phyloP scores from a whole-genome alignment of 2,113 vertebrate genomes.

The Marcusenius ussheri region DNA sequence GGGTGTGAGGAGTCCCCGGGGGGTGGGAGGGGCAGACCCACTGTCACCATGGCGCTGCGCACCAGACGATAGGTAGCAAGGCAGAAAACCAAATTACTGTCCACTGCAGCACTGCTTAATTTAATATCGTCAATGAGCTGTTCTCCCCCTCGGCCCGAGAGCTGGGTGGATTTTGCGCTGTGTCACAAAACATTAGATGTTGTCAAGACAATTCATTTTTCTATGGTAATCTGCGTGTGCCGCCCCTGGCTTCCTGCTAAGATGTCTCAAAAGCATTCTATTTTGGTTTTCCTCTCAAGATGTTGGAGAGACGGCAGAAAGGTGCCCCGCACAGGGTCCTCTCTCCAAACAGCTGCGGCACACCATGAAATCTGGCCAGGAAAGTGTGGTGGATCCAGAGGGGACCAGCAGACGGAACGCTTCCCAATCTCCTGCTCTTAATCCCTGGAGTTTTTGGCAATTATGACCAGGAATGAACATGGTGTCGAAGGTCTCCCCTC shows the following conservation, averaged over 20 bases:
- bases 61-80: conserved; percentile 77
- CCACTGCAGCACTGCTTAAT: conserved; percentile 95
- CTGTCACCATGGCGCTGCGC: conserved; percentile 64
- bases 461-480: neutral
- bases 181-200: conserved; percentile 89
- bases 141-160: conserved; percentile 65
- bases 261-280: conserved; percentile 46
- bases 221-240: conserved; percentile 70
- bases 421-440: conserved; percentile 39
- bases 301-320: conserved; percentile 41
- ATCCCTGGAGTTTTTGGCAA: neutral
- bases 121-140: conserved; percentile 92
- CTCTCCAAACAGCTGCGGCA: conserved; percentile 30
- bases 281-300: conserved; percentile 44
- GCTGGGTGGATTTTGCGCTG: conserved; percentile 76
- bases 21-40: conserved; percentile 43
- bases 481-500: neutral
- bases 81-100: conserved; percentile 99
- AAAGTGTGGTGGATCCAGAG: conserved; percentile 37
- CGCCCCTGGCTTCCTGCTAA: conserved; percentile 43
- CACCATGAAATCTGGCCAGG: conserved; percentile 22
- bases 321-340: conserved; percentile 40
- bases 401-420: conserved; percentile 22
- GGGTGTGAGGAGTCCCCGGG: neutral
- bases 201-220: conserved; percentile 77